Percentiles rank a stretch among this genome's conserved stretches.
phyloP scores from a whole-genome alignment of 2,888 invertebrate species.

The Microplitis deprimator region DNA sequence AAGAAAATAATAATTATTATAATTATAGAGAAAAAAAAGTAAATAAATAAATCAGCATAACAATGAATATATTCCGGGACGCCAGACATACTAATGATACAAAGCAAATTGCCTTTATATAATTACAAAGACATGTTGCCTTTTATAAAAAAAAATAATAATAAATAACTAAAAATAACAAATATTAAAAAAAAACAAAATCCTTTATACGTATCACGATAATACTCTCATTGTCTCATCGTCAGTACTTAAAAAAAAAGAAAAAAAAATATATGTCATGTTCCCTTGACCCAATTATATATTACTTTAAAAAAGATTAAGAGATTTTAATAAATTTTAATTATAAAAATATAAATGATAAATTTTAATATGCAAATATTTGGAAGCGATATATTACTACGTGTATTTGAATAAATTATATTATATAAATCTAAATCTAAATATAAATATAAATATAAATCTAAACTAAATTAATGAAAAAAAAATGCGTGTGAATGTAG shows the following conservation, averaged over 20 bases:
- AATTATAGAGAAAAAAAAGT: conserved; percentile 36
- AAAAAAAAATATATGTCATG: neutral
- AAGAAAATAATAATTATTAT: conserved; percentile 24
- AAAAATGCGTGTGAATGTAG: too few species aligned
- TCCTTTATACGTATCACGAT: conserved; percentile 20
- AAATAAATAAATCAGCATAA: conserved; percentile 37
- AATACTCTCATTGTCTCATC: conserved; percentile 21
- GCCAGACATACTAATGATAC: conserved; percentile 70
- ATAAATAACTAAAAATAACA: conserved; percentile 55
- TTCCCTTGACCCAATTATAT: conserved; percentile 20
- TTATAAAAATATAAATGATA: neutral
- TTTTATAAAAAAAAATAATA: conserved; percentile 64
- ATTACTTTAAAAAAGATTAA: conserved; percentile 11
- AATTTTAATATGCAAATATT: conserved; percentile 3
- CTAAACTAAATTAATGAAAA: too few species aligned
- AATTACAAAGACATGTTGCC: conserved; percentile 70
- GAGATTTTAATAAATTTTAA: neutral
- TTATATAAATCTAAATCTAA: conserved; percentile 19
- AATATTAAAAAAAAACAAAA: conserved; percentile 24
- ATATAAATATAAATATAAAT: conserved; percentile 30
- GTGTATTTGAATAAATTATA: conserved; percentile 1
- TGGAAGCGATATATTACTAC: neutral
- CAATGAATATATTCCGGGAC: conserved; percentile 58
- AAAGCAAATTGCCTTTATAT: conserved; percentile 70
- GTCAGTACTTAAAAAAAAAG: conserved; percentile 37